Conservation (phyloP, 2,888 invertebrate species). For the Salticus scenicus region DNA sequence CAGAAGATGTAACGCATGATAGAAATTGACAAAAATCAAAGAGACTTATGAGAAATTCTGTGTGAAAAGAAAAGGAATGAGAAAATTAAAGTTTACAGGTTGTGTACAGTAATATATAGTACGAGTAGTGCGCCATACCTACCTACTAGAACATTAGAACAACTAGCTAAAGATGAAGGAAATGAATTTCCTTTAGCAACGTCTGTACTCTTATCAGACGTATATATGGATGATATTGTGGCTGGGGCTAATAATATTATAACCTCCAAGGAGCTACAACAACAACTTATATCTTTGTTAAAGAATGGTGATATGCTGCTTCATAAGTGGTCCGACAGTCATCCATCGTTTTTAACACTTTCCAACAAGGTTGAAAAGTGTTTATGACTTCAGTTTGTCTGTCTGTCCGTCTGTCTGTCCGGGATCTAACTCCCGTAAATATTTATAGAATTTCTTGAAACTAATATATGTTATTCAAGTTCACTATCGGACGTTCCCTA, state of each 20-base stretch:
- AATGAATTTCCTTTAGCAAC: background rate
- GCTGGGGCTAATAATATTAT: background rate
- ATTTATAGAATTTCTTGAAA: no score
- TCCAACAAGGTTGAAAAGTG: no score
- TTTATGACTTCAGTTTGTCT: no score
- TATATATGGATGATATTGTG: conserved; percentile 22
- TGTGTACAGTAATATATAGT: no score
- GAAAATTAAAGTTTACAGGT: no score
- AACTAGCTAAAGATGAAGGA: background rate
- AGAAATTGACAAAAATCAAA: background rate
- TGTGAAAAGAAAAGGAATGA: no score
- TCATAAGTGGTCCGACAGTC: background rate
- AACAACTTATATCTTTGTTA: background rate
- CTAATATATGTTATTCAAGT: no score
- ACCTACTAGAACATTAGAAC: background rate
- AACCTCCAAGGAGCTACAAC: background rate
- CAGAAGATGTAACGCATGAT: background rate
- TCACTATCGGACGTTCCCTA: no score
- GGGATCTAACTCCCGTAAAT: no score
- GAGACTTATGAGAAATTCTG: background rate
- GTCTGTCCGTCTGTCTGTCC: no score
- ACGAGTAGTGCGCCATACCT: no score
- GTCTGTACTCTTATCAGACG: background rate
- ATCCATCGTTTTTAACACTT: no score
- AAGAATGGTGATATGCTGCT: background rate